Percentiles rank a stretch among this genome's conserved stretches.
phyloP scores from a whole-genome alignment of 2,888 invertebrate species.

The Agonum fuliginosum region DNA sequence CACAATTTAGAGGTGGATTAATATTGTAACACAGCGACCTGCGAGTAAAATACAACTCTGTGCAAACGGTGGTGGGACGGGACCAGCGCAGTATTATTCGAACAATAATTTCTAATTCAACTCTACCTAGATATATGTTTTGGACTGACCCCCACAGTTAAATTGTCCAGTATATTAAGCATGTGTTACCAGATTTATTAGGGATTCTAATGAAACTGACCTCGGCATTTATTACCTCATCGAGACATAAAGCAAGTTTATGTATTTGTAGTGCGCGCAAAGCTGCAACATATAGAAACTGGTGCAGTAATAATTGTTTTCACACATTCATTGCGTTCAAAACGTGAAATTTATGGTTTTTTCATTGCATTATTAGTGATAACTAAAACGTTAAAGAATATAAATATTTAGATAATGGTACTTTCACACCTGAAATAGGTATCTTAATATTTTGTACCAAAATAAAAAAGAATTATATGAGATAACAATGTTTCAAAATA shows the following conservation, averaged over 20 bases:
- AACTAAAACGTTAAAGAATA: too few relatives aligned
- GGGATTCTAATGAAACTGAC: constrained; percentile 44
- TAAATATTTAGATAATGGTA: too few relatives aligned
- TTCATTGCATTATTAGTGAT: too few relatives aligned
- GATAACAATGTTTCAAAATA: too few relatives aligned
- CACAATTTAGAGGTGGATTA: constrained; percentile 8
- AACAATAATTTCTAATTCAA: constrained; percentile 48
- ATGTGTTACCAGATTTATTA: constrained; percentile 55
- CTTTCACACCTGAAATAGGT: too few relatives aligned
- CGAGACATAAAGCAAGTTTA: constrained; percentile 37
- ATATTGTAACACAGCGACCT: not conserved
- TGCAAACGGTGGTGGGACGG: not conserved
- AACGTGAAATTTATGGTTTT: too few relatives aligned
- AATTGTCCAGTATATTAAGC: constrained; percentile 56
- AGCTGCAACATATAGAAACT: not conserved
- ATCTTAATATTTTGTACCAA: too few relatives aligned
- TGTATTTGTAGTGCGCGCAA: not conserved
- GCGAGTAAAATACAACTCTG: constrained; percentile 1
- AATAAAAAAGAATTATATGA: too few relatives aligned
- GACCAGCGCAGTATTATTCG: constrained; percentile 11
- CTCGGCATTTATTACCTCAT: constrained; percentile 35
- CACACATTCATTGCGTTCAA: constrained; percentile 1
- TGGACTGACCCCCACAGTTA: constrained; percentile 37
- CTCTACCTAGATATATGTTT: constrained; percentile 28
- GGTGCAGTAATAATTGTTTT: not conserved